Evolutionary conservation across 2,797 vertebrate genomes (phyloP).

Genomic region (Lophius americanus): DNA sequence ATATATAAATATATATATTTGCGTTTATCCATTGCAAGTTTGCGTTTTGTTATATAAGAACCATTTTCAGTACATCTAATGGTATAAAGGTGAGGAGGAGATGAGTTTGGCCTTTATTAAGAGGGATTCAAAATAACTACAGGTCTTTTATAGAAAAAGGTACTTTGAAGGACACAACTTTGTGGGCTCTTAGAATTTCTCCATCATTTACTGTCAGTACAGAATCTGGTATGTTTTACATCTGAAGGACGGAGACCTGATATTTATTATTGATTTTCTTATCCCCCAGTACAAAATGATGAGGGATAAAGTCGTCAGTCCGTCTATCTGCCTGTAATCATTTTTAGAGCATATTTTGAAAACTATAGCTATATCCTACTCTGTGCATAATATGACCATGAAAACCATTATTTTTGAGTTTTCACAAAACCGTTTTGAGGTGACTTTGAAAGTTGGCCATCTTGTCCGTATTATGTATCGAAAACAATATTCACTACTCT

Average conservation of each 20-base stretch:
- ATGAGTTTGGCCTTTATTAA: conserved; percentile 15
- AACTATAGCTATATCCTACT: no score
- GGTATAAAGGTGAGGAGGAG: conserved; percentile 12
- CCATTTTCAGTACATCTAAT: conserved; percentile 24
- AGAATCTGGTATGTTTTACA: neutral
- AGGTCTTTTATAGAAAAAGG: conserved; percentile 18
- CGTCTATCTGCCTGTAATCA: no score
- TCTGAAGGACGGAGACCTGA: conserved; percentile 2
- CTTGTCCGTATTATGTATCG: no score
- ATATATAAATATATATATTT: conserved; percentile 1
- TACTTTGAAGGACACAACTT: conserved; percentile 11
- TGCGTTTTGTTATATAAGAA: conserved; percentile 21
- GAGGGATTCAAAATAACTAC: neutral
- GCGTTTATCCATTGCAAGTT: conserved; percentile 35
- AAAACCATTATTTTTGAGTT: no score
- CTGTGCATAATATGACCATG: no score
- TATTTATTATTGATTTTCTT: conserved; percentile 6
- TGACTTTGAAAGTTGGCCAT: no score
- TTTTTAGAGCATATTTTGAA: no score
- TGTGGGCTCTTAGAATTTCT: conserved; percentile 3
- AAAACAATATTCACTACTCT: no score
- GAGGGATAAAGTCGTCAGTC: no score
- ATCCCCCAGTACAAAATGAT: no score
- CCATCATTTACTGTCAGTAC: neutral
- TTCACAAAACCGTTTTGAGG: no score